Percentiles rank a stretch among this genome's conserved stretches.
Conservation (phyloP, 1,140 invertebrate genomes). For the Bombyx mandarina region DNA sequence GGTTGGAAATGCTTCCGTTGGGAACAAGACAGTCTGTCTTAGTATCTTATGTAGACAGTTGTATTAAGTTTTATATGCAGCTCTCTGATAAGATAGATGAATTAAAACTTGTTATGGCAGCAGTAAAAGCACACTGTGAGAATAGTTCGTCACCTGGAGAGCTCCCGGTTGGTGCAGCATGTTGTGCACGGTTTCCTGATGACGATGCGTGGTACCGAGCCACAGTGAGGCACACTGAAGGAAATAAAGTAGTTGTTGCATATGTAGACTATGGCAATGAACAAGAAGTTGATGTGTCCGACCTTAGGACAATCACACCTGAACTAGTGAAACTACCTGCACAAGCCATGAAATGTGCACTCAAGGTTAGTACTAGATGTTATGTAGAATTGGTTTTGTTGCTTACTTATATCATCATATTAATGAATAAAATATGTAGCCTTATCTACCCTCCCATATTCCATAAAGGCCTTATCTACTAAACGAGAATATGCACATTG, state of each 20-base stretch:
- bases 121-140: conserved; percentile 62
- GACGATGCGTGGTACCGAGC: conserved; percentile 83
- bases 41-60: conserved; percentile 80
- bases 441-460: too few relatives aligned
- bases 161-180: conserved; percentile 75
- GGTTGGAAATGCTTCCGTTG: conserved; percentile 65
- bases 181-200: conserved; percentile 79
- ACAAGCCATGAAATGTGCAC: conserved; percentile 83
- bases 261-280: conserved; percentile 89
- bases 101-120: conserved; percentile 71
- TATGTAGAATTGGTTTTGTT: conserved; percentile 2
- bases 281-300: conserved; percentile 72
- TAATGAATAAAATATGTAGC: too few relatives aligned
- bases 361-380: conserved; percentile 52
- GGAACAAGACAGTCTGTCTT: conserved; percentile 71
- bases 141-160: conserved; percentile 53
- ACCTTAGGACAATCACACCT: conserved; percentile 75
- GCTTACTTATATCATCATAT: too few relatives aligned
- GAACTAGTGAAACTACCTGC: conserved; percentile 76
- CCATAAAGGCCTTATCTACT: too few relatives aligned
- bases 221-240: conserved; percentile 67
- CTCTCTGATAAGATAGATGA: conserved; percentile 72
- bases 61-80: conserved; percentile 81
- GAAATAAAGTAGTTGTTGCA: conserved; percentile 69
- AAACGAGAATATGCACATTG: too few relatives aligned